Evolutionary conservation across 2,797 vertebrate species (phyloP).

Genomic region (Capromys pilorides): DNA sequence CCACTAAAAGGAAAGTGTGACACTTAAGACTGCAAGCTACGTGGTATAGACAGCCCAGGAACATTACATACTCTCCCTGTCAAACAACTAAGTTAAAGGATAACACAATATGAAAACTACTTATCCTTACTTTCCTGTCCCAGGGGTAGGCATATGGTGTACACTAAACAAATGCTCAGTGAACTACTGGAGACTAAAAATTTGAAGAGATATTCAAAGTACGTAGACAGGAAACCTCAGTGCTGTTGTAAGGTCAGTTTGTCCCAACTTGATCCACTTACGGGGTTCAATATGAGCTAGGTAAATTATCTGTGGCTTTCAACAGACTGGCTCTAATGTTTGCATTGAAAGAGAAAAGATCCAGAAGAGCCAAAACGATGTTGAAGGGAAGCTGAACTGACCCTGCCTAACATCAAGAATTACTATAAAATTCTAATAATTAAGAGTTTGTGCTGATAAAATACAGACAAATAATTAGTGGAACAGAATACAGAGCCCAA

Average conservation of each 20-base stretch:
- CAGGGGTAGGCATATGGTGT: not conserved
- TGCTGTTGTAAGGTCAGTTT: not conserved
- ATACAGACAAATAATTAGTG: not conserved
- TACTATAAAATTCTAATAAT: constrained; percentile 21
- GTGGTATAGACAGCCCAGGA: not conserved
- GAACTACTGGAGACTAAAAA: constrained; percentile 48
- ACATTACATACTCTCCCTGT: constrained; percentile 26
- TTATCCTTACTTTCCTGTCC: constrained; percentile 42
- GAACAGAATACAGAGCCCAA: not conserved
- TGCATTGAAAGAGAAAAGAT: constrained; percentile 5
- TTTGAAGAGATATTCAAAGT: not conserved
- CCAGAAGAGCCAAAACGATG: not conserved
- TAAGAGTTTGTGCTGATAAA: not conserved
- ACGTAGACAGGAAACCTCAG: not conserved
- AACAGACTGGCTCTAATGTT: constrained; percentile 12
- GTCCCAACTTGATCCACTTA: constrained; percentile 12
- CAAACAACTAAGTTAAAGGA: constrained; percentile 70
- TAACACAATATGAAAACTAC: constrained; percentile 59
- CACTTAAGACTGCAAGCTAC: not conserved
- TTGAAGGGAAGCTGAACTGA: constrained; percentile 20
- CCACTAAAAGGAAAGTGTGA: constrained; percentile 60
- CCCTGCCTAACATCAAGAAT: constrained; percentile 34
- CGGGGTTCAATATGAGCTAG: not conserved
- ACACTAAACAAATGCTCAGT: constrained; percentile 15
- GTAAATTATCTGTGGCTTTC: constrained; percentile 18